Percentiles rank a stretch among this genome's conserved stretches.
Evolutionary conservation across 2,113 vertebrate species (phyloP).

Genomic region (Chiloscyllium plagiosum): DNA sequence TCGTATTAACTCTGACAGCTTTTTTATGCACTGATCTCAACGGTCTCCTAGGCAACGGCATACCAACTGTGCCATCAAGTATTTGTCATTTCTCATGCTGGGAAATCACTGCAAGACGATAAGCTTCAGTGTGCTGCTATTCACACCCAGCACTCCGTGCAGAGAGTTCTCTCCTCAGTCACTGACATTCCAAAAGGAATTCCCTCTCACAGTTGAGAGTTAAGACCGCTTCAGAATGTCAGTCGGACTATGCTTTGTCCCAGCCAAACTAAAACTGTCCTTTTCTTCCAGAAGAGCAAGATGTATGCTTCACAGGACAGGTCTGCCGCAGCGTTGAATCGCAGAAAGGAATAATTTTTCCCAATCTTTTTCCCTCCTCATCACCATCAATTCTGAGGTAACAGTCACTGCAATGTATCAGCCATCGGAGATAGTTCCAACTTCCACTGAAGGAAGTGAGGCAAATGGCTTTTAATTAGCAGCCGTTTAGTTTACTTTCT

Average conservation of each 20-base stretch:
- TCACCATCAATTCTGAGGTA: not conserved
- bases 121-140: not conserved
- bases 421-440: not conserved
- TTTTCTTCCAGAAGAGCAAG: not conserved
- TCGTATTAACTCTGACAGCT: not conserved
- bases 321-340: not conserved
- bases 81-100: not conserved
- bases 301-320: not conserved
- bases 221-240: not conserved
- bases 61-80: not conserved
- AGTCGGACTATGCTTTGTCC: not conserved
- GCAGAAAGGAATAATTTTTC: not conserved
- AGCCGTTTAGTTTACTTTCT: not conserved
- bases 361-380: not conserved
- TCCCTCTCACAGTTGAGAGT: not conserved
- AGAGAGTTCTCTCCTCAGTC: not conserved
- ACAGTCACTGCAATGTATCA: not conserved
- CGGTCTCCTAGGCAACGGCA: constrained; percentile 28
- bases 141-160: not conserved
- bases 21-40: not conserved
- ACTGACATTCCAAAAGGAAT: not conserved
- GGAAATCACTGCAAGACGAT: not conserved
- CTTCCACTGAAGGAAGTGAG: not conserved
- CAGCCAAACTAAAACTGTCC: not conserved
- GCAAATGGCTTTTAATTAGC: not conserved